Evolutionary conservation across 2,797 vertebrate species (phyloP), one percentile per base, ranked within the genome.

Genomic region (Urocyon cinereoargenteus): DNA sequence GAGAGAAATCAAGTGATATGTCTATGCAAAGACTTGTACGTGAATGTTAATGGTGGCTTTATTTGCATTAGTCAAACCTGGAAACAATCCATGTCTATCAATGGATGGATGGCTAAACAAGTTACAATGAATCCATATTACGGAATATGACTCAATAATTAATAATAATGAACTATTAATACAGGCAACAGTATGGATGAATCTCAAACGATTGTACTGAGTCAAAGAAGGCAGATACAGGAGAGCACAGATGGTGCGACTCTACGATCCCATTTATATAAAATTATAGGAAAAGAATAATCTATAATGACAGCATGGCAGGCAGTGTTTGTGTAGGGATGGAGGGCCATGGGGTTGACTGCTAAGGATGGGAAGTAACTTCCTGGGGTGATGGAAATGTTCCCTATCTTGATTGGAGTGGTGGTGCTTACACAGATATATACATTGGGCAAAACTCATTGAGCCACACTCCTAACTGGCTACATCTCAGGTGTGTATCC

Each of bases 1-100:
- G 79, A 93, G 62, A 84, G n/a, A 87, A 53, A 91, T 81, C 45
- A 95, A 97, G 62, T 49, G 28, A 81, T 40, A 79, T 34, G 2
- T 68, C 22, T 66, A 21, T 55, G 53, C 15, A 90, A 97, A 93
- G 18, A 72, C 51, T 95, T 88, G 12, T 26, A 68, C 77, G 78
- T 19, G 87, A 72, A 90, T 90, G 22, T 53, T 85, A 36, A 57
- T 24, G 73, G 55, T 6, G 72, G 9, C 28, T 75, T 90, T 94
- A 61, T 49, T 88, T 83, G 26, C 26, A 55, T 36, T 75, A 79
- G 28, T n/a, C 22, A 89, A 62, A 91, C 64, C 49, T 97, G 36
- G 79, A 93, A 86, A 83, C 24, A 62, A 79, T 87, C 51, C 6
- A 11, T 55, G 18, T 9, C 45, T 19, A 79, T 82, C 31, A 88